Percentiles rank a stretch among this genome's conserved stretches.
These are phyloP conservation scores for Siniperca scherzeri DNA, from an alignment of 2,797 vertebrate species.

Conservation along the genomic window DNA sequence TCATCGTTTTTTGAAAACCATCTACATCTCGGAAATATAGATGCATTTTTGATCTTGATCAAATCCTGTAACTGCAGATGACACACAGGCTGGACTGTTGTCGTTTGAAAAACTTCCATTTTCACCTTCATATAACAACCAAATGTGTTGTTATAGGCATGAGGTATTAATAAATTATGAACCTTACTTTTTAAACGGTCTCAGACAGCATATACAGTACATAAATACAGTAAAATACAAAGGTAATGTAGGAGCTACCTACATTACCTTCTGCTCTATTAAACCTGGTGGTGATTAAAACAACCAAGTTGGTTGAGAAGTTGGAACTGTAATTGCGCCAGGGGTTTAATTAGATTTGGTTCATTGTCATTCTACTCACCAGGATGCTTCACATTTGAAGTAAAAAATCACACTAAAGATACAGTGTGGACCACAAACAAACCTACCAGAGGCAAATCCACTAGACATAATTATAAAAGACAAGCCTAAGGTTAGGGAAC, in stretches of 20 bases:
- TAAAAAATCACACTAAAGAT: background rate
- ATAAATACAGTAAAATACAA: background rate
- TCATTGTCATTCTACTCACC: background rate
- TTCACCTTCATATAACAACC: background rate
- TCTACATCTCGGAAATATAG: background rate
- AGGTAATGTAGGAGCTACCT: background rate
- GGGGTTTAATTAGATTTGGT: background rate
- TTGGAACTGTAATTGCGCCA: background rate
- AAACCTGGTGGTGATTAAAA: background rate
- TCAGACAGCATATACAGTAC: background rate
- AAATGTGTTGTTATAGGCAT: background rate
- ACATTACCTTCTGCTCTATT: background rate
- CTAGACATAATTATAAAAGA: no score
- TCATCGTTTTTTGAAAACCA: background rate
- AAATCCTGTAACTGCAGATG: background rate
- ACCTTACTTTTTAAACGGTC: background rate
- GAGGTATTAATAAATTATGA: background rate
- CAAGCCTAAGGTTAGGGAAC: background rate
- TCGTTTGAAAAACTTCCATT: background rate
- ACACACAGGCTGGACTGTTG: background rate
- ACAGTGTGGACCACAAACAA: background rate
- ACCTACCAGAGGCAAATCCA: background rate
- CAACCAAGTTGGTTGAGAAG: background rate
- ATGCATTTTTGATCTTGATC: background rate
- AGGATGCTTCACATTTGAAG: background rate